Base-by-base conservation (phyloP, 1,140 invertebrate genomes). In the Catajapyx aquilonaris region DNA sequence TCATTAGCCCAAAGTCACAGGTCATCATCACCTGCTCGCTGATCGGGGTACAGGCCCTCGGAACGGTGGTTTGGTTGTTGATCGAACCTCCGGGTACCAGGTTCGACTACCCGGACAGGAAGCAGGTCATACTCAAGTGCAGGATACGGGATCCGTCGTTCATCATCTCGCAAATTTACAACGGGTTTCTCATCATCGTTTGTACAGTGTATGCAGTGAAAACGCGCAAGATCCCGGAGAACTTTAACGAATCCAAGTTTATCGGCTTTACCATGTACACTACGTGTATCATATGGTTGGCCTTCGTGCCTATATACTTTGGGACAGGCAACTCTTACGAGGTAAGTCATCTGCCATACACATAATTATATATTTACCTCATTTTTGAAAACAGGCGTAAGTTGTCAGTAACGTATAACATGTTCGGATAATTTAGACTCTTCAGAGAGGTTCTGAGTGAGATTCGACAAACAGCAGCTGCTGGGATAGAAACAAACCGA, bases 1-100 rank as follows among this genome's bases (percentile, higher is more conserved):
- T 72, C 50, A 79, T 81, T 44, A 76, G 73, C 48, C 78, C 78
- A 4, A 68, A 68, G 41, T 77, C 76, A 1, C 78, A 81, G 52
- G 64, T 81, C 23, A 62, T 69, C 42, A 73, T 79, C 42, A 66
- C 71, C 16, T 59, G 54, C 13, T 63, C 67, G 17, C 52, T 77
- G n/a, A 70, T 76, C 34, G 60, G 63, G 20, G 59, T 68, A 34
- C 68, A 70, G 53, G 56, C 61, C 35, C 25, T 59, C 20, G 56
- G 50, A 19, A 59, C 55, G 2, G 44, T 54, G n/a, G 47, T 67
- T 5, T 72, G 70, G 70, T 53, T 73, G 25, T 47, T 69, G 10
- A 41, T 72, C 7, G 68, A 71, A 44, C 58, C 61, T 15, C 68
- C 69, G 1, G 66, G 61, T 2, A 64, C 56, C 2, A 46, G 64